phyloP scores from a whole-genome alignment of 2,888 invertebrate genomes.

The Ceraclea dissimilis region DNA sequence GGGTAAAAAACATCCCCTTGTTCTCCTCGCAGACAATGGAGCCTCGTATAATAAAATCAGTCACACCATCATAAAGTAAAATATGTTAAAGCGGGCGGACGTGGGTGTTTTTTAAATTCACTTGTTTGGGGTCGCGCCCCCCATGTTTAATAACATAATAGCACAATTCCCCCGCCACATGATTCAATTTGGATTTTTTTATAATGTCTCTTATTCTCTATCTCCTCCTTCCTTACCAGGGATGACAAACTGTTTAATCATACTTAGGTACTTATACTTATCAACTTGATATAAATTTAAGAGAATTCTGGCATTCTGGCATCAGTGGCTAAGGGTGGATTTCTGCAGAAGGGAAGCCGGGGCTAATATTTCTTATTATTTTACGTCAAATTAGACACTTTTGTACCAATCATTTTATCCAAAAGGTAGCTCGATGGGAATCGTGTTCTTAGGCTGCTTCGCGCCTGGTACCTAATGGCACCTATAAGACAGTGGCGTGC shows the following conservation, averaged over 20 bases:
- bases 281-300: too few relatives aligned
- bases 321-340: too few relatives aligned
- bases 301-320: too few relatives aligned
- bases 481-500: too few relatives aligned
- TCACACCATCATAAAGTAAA: constrained; percentile 26
- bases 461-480: too few relatives aligned
- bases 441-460: too few relatives aligned
- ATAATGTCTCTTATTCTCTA: constrained; percentile 35
- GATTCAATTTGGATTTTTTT: constrained; percentile 61
- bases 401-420: too few relatives aligned
- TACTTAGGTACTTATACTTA: too few relatives aligned
- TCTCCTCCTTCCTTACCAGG: constrained; percentile 7
- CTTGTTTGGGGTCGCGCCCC: constrained; percentile 42
- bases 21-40: constrained; percentile 15
- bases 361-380: too few relatives aligned
- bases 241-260: constrained; percentile 1
- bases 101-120: constrained; percentile 22
- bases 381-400: too few relatives aligned
- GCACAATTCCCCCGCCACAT: constrained; percentile 60
- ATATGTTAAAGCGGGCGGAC: constrained; percentile 21
- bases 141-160: constrained; percentile 60
- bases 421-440: too few relatives aligned
- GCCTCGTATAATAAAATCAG: constrained; percentile 24
- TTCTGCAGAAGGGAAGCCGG: too few relatives aligned
- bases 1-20: constrained; percentile 15